A percentile compares a stretch with the other conserved stretches of the same genome.
Conservation (phyloP, 2,888 invertebrate genomes). For the Drosophila borborema region DNA sequence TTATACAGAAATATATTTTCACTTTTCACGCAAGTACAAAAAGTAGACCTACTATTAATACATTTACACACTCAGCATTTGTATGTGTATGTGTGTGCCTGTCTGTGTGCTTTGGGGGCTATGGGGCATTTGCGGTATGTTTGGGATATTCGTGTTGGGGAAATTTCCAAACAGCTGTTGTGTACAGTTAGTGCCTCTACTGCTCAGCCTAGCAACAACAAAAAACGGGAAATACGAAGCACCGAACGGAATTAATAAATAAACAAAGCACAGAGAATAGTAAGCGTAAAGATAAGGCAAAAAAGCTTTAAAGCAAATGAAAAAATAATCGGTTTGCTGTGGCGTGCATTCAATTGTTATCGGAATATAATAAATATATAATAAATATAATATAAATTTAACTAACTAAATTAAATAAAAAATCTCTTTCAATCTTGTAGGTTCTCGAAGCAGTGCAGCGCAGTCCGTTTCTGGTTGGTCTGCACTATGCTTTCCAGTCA, state of each 20-base stretch:
- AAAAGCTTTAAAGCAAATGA: slow-evolving; percentile 5
- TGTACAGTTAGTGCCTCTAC: slow-evolving; percentile 27
- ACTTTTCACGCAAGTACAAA: slow-evolving; percentile 23
- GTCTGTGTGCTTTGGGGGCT: background rate
- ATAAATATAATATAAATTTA: background rate
- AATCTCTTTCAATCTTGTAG: slow-evolving; percentile 80
- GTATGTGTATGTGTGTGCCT: background rate
- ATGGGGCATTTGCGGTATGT: slow-evolving; percentile 1
- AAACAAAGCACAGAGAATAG: slow-evolving; percentile 30
- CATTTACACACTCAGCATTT: no score
- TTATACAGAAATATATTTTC: slow-evolving; percentile 26
- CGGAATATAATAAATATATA: no score
- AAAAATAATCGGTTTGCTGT: no score
- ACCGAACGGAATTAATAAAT: slow-evolving; percentile 10
- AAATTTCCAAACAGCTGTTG: slow-evolving; percentile 42
- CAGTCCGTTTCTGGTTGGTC: slow-evolving; percentile 97
- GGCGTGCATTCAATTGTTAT: no score
- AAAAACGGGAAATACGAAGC: slow-evolving; percentile 6
- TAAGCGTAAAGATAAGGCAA: slow-evolving; percentile 22
- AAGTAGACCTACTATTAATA: background rate
- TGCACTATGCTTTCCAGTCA: slow-evolving; percentile 99
- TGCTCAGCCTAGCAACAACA: slow-evolving; percentile 33
- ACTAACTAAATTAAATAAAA: background rate
- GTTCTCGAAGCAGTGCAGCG: slow-evolving; percentile 97
- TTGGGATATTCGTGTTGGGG: slow-evolving; percentile 25